Evolutionary conservation across 2,797 vertebrate species (phyloP).

Genomic region (Astyanax mexicanus): DNA sequence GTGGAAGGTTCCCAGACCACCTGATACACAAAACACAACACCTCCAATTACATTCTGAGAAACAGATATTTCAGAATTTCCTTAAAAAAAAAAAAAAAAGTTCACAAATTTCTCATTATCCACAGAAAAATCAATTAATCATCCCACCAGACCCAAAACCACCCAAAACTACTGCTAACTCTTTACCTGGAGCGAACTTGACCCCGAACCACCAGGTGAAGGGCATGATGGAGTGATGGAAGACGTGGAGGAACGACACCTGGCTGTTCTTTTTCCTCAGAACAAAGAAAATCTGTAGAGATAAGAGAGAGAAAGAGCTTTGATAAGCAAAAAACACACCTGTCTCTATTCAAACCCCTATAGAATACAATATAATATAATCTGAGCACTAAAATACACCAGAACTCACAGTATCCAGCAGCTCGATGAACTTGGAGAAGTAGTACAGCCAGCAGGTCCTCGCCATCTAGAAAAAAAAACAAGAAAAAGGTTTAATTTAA

Average conservation of each 20-base stretch:
- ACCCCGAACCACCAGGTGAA: conserved; percentile 94
- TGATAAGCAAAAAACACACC: not conserved
- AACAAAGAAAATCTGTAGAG: conserved; percentile 85
- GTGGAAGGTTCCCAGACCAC: conserved; percentile 89
- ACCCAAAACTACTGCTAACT: too few relatives aligned
- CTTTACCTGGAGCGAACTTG: conserved; percentile 88
- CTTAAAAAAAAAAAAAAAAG: too few relatives aligned
- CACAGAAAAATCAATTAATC: too few relatives aligned
- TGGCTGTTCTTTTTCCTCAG: conserved; percentile 89
- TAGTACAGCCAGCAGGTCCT: conserved; percentile 87
- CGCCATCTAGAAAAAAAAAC: conserved; percentile 78
- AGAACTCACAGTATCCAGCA: conserved; percentile 87
- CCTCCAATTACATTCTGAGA: not conserved
- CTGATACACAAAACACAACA: conserved; percentile 60
- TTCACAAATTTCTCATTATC: too few relatives aligned
- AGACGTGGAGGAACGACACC: conserved; percentile 88
- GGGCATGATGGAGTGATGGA: conserved; percentile 90
- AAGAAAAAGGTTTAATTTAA: too few relatives aligned
- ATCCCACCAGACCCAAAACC: too few relatives aligned
- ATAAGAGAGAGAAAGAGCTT: fast-evolving
- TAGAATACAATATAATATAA: not conserved
- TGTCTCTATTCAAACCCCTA: not conserved
- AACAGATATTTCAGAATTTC: not conserved
- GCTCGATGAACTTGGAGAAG: conserved; percentile 89
- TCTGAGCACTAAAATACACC: too few relatives aligned